These are phyloP conservation scores for Oreocharis arfaki DNA, from an alignment of 2,113 vertebrate species.

Conservation along the genomic window DNA sequence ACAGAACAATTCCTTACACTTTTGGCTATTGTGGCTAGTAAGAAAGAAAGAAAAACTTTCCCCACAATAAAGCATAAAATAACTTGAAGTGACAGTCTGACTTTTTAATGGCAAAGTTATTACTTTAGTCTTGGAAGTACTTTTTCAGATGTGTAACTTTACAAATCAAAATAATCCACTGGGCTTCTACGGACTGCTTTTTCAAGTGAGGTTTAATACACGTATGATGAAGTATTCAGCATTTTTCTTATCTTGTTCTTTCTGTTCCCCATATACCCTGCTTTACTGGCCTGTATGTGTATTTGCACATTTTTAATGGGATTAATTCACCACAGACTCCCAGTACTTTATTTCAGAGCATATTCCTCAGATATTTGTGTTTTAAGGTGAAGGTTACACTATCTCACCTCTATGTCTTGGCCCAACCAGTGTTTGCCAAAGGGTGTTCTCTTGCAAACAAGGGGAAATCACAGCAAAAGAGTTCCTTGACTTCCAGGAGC, in stretches of 20 bases:
- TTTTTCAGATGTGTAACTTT: background rate
- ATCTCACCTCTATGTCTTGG: background rate
- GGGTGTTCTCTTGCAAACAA: background rate
- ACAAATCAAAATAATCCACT: background rate
- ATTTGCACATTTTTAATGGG: background rate
- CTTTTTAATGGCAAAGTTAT: background rate
- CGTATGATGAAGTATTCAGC: background rate
- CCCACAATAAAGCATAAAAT: background rate
- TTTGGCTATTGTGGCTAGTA: background rate
- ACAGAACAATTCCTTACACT: background rate
- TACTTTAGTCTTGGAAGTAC: background rate
- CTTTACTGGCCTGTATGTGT: background rate
- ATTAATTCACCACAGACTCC: background rate
- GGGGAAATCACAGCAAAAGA: background rate
- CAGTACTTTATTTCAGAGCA: background rate
- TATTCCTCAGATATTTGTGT: background rate
- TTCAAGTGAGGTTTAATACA: background rate
- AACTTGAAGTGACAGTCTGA: background rate
- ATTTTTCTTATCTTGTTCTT: background rate
- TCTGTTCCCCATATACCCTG: background rate
- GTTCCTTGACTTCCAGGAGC: conserved; percentile 3
- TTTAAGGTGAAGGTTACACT: background rate
- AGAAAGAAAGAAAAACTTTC: background rate
- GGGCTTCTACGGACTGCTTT: background rate
- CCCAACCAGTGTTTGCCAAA: background rate